These are phyloP conservation scores for Hemicordylus capensis DNA, from an alignment of 2,113 vertebrate genomes.

Conservation along the genomic window DNA sequence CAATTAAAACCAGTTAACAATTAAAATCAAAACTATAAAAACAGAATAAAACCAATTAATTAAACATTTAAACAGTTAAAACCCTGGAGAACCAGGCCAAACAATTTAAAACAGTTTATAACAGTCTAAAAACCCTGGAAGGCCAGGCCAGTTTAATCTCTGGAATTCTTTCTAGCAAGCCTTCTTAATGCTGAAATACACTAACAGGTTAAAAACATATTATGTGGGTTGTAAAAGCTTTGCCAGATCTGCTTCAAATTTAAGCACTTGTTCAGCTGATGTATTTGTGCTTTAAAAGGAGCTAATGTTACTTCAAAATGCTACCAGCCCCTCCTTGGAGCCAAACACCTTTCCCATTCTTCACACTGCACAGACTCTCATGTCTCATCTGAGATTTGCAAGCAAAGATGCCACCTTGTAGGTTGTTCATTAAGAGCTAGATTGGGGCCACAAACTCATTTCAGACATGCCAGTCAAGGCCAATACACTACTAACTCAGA, in stretches of 20 bases:
- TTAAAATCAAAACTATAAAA: too few species aligned
- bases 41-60: too few species aligned
- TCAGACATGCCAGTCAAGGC: conserved; percentile 20
- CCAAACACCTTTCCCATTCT: background rate
- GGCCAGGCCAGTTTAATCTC: too few species aligned
- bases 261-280: background rate
- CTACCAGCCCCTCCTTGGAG: background rate
- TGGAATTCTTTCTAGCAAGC: background rate
- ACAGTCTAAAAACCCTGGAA: too few species aligned
- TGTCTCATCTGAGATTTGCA: conserved; percentile 16
- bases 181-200: background rate
- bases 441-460: conserved; percentile 27
- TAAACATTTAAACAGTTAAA: too few species aligned
- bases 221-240: background rate
- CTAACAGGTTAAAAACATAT: background rate
- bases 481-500: background rate
- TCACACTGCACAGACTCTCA: background rate
- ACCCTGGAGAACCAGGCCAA: too few species aligned
- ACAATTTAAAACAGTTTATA: too few species aligned
- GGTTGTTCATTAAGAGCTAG: conserved; percentile 9
- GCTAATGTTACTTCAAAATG: background rate
- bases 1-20: too few species aligned
- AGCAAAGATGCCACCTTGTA: conserved; percentile 10
- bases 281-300: background rate
- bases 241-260: background rate